Evolutionary conservation across 35 echinoderm and acorn worm genomes (phyloP), one percentile per base, ranked within the genome.

Genomic region (Ptychodera flava): DNA sequence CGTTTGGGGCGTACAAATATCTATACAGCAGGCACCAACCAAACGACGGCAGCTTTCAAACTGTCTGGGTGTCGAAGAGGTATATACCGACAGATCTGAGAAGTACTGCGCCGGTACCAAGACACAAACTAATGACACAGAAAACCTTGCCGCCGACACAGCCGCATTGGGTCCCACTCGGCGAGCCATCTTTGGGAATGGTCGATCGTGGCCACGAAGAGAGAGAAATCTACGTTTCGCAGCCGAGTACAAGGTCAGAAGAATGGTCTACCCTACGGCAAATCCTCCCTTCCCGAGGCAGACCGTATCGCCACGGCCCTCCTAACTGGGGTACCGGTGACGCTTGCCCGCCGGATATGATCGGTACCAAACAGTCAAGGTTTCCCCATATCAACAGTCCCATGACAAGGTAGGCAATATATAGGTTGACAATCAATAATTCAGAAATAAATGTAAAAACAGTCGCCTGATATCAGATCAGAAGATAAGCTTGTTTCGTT

Each of bases 321-420:
- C 92, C 92, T 0, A 99, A 99, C 83, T 99, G 96, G 96, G 96
- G 96, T 1, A 94, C 96, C 79, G 92, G 90, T 16, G n/a, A 78
- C 31, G 90, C 92, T 34, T 35, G 82, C 30, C 93, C 96, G 16
- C 96, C 96, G 16, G 16, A 37, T 14, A 92, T 94, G 93, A 85
- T 83, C 16, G 38, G 78, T 32, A 32, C 76, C 31, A 94, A 90
- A 82, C 91, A 99, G 80, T 88, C 86, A 33, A 84, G 96, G 78
- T 94, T 94, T 78, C 96, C 96, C 1, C 96, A 99, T 52, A 87
- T 94, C 32, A 99, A 99, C 83, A 99, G 96, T 79, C 96, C 96
- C 78, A 99, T 99, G 96, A 99, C 96, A 78, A 99, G 93, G 96
- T 99, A 85, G 85, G 80, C 30, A 81, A 35, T 12, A 6, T 64